Conservation (phyloP, 37 sponge, comb jelly and placozoan genomes). For the Hexactinellida sp. region DNA sequence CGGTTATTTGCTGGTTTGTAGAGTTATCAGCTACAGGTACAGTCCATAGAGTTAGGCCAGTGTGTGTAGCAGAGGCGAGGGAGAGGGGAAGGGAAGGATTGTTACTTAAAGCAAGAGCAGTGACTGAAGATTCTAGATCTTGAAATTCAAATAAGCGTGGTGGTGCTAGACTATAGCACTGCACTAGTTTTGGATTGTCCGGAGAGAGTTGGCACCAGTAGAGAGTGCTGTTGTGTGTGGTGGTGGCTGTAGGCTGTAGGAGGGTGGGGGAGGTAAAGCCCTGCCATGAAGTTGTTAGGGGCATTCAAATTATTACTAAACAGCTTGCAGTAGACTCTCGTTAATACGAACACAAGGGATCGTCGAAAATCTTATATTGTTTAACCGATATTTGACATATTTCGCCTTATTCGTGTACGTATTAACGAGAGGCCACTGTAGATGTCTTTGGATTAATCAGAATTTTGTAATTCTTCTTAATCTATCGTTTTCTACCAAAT, state of each 20-base stretch:
- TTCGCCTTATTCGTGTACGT: too few relatives aligned
- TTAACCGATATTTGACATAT: too few relatives aligned
- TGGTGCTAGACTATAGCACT: conserved; percentile 11
- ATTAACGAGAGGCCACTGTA: too few relatives aligned
- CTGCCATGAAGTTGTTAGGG: neutral
- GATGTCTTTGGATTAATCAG: too few relatives aligned
- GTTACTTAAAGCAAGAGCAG: neutral
- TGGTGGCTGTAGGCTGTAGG: neutral
- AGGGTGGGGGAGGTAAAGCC: neutral
- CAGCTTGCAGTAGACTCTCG: too few relatives aligned
- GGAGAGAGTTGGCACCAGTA: neutral
- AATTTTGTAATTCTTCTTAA: too few relatives aligned
- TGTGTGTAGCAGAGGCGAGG: neutral
- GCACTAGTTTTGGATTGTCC: neutral
- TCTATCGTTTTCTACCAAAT: too few relatives aligned
- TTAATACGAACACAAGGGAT: too few relatives aligned
- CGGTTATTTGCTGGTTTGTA: neutral
- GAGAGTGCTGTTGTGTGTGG: conserved; percentile 1
- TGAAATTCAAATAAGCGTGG: neutral
- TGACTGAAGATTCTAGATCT: neutral
- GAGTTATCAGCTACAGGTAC: neutral
- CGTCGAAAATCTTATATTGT: too few relatives aligned
- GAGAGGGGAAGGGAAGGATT: neutral
- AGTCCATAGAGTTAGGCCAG: neutral
- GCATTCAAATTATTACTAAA: neutral